Conservation (phyloP, 2,113 vertebrate genomes). For the Speoplatyrhinus poulsoni region DNA sequence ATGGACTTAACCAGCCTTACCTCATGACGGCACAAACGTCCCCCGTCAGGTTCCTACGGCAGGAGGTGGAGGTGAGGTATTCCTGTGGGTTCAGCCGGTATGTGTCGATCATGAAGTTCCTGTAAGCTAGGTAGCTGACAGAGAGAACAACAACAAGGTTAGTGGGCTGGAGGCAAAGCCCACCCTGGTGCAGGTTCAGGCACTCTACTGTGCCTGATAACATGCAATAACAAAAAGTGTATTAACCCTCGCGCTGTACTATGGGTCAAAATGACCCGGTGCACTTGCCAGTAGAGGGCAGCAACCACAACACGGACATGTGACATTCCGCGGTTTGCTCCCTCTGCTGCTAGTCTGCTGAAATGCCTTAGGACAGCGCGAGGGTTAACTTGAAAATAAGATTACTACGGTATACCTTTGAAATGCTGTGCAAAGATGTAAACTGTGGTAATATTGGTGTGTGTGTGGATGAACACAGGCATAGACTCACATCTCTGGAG, state of each 20-base stretch:
- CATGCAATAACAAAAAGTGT: not conserved
- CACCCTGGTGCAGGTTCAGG: no score
- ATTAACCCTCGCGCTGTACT: no score
- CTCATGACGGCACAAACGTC: conserved; percentile 98
- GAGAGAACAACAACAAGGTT: not conserved
- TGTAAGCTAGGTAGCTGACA: conserved; percentile 93
- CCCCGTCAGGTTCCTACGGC: conserved; percentile 92
- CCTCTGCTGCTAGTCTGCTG: no score
- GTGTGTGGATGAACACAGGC: not conserved
- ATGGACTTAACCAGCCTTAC: conserved; percentile 59
- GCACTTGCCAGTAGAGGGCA: no score
- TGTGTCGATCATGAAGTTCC: conserved; percentile 99
- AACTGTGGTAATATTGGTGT: not conserved
- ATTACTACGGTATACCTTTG: no score
- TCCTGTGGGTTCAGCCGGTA: conserved; percentile 97
- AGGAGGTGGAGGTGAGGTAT: conserved; percentile 96
- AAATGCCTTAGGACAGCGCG: no score
- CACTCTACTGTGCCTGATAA: not conserved
- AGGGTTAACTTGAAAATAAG: no score
- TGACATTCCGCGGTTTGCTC: no score
- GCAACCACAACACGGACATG: no score
- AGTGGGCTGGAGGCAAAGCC: not conserved
- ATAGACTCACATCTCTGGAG: conserved; percentile 92
- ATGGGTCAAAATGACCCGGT: no score
- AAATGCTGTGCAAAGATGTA: no score